phyloP scores from a whole-genome alignment of 2,113 vertebrate species.

The Burhinus oedicnemus region DNA sequence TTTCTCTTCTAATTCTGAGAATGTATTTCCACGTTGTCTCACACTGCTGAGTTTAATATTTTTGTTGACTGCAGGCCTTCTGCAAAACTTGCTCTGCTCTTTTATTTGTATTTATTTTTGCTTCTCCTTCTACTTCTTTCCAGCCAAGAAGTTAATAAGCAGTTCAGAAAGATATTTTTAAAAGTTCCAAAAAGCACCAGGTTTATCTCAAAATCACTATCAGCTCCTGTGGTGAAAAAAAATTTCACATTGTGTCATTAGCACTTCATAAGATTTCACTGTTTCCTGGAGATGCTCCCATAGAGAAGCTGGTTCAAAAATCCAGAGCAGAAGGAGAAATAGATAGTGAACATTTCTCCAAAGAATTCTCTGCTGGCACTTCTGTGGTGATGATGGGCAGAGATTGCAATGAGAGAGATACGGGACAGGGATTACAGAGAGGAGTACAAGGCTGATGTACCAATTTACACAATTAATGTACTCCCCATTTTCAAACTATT shows the following conservation, averaged over 20 bases:
- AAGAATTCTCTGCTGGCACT: not conserved
- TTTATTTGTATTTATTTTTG: not conserved
- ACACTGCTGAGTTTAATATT: not conserved
- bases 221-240: not conserved
- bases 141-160: not conserved
- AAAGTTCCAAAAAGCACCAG: not conserved
- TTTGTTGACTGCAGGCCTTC: not conserved
- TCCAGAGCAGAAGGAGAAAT: not conserved
- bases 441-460: not conserved
- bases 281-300: not conserved
- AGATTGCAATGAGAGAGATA: not conserved
- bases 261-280: not conserved
- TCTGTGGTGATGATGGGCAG: not conserved
- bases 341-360: not conserved
- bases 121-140: not conserved
- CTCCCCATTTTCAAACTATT: not conserved
- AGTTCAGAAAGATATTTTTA: not conserved
- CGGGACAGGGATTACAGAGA: not conserved
- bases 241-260: not conserved
- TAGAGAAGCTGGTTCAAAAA: not conserved
- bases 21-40: not conserved
- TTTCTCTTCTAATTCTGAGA: not conserved
- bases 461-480: not conserved
- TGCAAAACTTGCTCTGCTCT: not conserved
- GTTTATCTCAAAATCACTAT: not conserved